Conservation (phyloP, 2,113 vertebrate species). For the Mungos mungo region DNA sequence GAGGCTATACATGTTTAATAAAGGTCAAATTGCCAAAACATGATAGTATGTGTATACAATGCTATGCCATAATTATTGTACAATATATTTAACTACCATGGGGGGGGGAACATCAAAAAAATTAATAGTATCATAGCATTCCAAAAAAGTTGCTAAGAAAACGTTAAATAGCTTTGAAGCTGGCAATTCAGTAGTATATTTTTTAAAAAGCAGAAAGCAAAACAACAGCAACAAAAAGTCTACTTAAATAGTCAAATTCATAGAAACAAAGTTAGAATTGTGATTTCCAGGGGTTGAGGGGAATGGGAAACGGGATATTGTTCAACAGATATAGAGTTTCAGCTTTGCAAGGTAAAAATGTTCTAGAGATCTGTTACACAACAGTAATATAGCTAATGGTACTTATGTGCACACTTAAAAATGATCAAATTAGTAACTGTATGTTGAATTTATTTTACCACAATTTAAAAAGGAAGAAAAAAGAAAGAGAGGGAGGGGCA, state of each 20-base stretch:
- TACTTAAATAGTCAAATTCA: neutral
- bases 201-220: neutral
- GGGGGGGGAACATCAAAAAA: conserved; percentile 64
- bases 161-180: conserved; percentile 14
- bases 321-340: neutral
- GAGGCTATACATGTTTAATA: conserved; percentile 70
- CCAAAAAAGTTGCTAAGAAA: neutral
- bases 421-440: neutral
- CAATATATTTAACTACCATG: conserved; percentile 44
- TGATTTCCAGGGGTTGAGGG: neutral
- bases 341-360: neutral
- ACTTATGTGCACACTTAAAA: neutral
- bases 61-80: conserved; percentile 73
- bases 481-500: too few relatives aligned
- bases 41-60: conserved; percentile 44
- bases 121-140: conserved; percentile 48
- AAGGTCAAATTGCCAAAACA: conserved; percentile 71
- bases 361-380: neutral
- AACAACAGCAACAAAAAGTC: neutral
- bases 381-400: neutral
- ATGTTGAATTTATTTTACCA: neutral
- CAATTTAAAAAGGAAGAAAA: neutral
- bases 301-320: neutral
- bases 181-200: neutral
- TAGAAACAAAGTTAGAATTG: neutral